Evolutionary conservation across 2,888 invertebrate species (phyloP).

Genomic region (Theodoxus fluviatilis): DNA sequence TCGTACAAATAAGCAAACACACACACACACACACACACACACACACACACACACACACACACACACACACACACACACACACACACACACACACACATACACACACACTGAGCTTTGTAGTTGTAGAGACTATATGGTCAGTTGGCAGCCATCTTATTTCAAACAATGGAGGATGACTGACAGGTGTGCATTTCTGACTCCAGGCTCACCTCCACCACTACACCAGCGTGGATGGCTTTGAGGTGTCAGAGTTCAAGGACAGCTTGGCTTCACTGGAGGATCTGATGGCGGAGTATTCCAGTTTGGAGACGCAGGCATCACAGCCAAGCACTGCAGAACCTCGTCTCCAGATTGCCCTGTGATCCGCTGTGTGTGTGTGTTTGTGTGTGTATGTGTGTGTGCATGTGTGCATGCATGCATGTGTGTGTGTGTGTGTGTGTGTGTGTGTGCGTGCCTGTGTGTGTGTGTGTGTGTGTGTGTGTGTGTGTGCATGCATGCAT

Average conservation of each 20-base stretch:
- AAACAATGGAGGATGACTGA: too few relatives aligned
- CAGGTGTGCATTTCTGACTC: constrained; percentile 10
- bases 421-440: not conserved
- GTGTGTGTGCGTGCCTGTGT: not conserved
- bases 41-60: too few relatives aligned
- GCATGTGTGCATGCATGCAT: not conserved
- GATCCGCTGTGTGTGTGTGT: too few relatives aligned
- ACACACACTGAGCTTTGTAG: too few relatives aligned
- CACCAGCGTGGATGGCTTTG: constrained; percentile 64
- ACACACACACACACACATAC: too few relatives aligned
- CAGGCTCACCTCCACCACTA: constrained; percentile 68
- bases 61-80: too few relatives aligned
- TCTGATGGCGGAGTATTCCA: constrained; percentile 58
- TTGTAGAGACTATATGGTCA: not conserved
- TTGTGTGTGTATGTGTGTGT: too few relatives aligned
- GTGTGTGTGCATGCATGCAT: too few relatives aligned
- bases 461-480: too few relatives aligned
- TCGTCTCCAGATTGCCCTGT: constrained; percentile 46
- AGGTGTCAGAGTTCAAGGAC: constrained; percentile 56
- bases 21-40: too few relatives aligned
- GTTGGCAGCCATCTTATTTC: too few relatives aligned
- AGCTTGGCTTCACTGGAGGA: constrained; percentile 58
- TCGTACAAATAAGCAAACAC: too few relatives aligned
- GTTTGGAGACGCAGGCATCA: constrained; percentile 49
- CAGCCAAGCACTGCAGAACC: constrained; percentile 47